Conservation (phyloP, 1,140 invertebrate species). For the Macrostomum lignano region DNA sequence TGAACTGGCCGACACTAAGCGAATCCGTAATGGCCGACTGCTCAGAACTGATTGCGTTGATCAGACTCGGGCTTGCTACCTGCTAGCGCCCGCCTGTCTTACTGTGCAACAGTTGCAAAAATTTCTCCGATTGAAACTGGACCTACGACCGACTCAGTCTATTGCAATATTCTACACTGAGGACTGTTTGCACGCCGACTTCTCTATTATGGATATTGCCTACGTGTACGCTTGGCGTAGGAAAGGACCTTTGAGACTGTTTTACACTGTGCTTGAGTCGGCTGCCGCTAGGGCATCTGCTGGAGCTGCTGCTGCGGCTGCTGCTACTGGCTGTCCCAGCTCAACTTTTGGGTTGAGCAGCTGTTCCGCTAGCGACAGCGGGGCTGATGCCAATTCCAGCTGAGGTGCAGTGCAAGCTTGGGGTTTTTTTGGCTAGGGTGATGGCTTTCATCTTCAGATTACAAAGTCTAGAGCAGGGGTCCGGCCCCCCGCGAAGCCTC, state of each 20-base stretch:
- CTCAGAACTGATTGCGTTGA: background rate
- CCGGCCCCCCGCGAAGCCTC: no score
- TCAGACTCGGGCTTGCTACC: slow-evolving; percentile 27
- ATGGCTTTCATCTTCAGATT: no score
- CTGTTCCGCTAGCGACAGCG: no score
- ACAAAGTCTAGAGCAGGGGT: no score
- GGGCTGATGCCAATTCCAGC: no score
- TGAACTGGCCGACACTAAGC: background rate
- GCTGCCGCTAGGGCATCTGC: no score
- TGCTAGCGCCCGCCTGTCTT: slow-evolving; percentile 57
- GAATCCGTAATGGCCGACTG: background rate
- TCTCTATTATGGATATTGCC: slow-evolving; percentile 69
- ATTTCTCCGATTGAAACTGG: slow-evolving; percentile 54
- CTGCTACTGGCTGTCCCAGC: no score
- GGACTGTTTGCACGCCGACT: slow-evolving; percentile 51
- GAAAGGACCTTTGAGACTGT: slow-evolving; percentile 8
- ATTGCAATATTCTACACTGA: slow-evolving; percentile 30
- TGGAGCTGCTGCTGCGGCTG: no score
- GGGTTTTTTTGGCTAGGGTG: no score
- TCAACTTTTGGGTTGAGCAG: no score
- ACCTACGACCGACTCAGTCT: slow-evolving; percentile 11
- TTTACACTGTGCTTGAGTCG: no score
- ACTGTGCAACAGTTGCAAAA: slow-evolving; percentile 58
- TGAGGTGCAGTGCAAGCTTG: no score
- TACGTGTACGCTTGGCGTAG: slow-evolving; percentile 78